Base-by-base conservation (phyloP, 2,113 vertebrate genomes). In the Amphiprion percula region DNA sequence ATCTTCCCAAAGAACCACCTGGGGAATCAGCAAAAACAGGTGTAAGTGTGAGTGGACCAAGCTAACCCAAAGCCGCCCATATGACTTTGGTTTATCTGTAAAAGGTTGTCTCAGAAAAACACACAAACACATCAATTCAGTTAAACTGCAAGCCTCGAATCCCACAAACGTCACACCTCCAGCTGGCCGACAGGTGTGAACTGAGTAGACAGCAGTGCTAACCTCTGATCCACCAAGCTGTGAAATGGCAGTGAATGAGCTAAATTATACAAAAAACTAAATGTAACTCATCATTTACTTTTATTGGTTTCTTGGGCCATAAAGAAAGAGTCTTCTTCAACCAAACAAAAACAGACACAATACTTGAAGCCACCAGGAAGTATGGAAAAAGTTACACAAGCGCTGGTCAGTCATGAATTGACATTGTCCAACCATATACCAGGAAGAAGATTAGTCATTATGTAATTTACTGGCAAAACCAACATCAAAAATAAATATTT, bases 1-100 rank as follows among this genome's bases (percentile, higher is more conserved):
- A 99, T 99, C 95, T 99, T 99, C 81, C 98, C 98, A 72, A 98
- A 99, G 94, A 99, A 99, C 98, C 98, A 99, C 94, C 98, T 99
- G 94, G 54, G 55, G 56, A 47, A 28, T 17, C 5, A 1, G 41
- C 1, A 52, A n/a, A 26, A 5, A 71, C 2, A 30, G 10, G 9
- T 3, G 5, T 0, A 8, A 14, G 55, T 56, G 3, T 58, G 67
- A 75, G 59, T 14, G 19, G n/a, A 41, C 6, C 12, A 44, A 12
- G 41, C 41, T 14, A 8, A 44, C 41, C 41, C 14, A 15, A 44
- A 44, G 41, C 3, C 10, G 4, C 41, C 11, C 41, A 4, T 44
- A 3, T 44, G 41, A 44, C 41, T 44, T 44, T 15, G 41, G 41
- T 44, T 14, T 3, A 44, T 44, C 41, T 15, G 3, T 15, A 44